phyloP scores from a whole-genome alignment of 2,797 vertebrate genomes.

The Varecia variegata region DNA sequence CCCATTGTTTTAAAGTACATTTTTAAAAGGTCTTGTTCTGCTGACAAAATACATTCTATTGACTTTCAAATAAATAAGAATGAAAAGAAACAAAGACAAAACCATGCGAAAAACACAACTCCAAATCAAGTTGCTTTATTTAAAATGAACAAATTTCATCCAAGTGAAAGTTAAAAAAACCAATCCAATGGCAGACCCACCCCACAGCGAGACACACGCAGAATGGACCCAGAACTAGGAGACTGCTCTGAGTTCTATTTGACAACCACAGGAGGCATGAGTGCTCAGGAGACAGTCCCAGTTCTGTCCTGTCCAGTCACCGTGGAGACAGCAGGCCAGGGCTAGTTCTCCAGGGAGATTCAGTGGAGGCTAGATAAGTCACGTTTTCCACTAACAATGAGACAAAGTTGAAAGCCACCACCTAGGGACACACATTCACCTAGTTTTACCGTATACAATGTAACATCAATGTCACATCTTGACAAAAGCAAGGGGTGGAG shows the following conservation, averaged over 20 bases:
- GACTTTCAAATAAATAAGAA: background rate
- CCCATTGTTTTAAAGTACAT: background rate
- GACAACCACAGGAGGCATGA: background rate
- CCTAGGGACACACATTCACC: background rate
- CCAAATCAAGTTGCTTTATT: slow-evolving; percentile 66
- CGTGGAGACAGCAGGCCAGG: background rate
- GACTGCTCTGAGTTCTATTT: background rate
- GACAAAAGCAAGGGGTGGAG: background rate
- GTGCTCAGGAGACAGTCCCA: background rate
- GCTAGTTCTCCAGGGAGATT: background rate
- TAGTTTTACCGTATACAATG: background rate
- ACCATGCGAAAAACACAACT: background rate
- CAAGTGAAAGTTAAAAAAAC: slow-evolving; percentile 7
- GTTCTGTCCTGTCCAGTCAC: background rate
- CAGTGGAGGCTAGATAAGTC: background rate
- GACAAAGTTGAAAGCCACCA: background rate
- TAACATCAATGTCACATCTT: background rate
- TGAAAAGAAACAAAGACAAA: background rate
- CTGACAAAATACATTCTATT: background rate
- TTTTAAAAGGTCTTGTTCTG: background rate
- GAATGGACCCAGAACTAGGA: background rate
- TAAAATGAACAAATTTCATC: slow-evolving; percentile 53
- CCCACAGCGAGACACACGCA: background rate
- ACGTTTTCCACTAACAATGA: background rate
- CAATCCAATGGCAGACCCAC: background rate